Percentiles rank a stretch among this genome's conserved stretches.
phyloP scores from a whole-genome alignment of 2,113 vertebrate species.

The Gambusia affinis region DNA sequence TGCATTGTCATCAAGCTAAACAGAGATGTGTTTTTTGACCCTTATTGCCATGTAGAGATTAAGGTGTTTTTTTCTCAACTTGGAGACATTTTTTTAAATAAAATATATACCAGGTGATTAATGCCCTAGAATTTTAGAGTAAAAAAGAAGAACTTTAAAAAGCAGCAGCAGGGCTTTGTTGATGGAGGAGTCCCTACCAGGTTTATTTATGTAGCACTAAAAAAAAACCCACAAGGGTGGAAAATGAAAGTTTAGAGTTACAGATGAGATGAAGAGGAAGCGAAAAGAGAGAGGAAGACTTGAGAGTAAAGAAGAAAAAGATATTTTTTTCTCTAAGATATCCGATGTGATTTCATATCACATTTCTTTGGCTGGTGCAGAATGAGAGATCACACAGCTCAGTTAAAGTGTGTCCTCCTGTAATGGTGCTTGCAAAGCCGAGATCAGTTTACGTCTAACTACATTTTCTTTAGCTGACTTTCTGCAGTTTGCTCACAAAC shows the following conservation, averaged over 20 bases:
- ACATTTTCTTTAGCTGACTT: not conserved
- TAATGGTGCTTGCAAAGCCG: no score
- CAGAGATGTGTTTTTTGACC: constrained; percentile 21
- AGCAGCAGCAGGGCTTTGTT: constrained; percentile 1
- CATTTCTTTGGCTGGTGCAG: constrained; percentile 1
- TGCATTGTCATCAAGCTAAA: constrained; percentile 45
- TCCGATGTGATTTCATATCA: not conserved
- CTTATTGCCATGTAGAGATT: constrained; percentile 53
- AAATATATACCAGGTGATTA: constrained; percentile 20
- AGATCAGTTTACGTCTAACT: not conserved
- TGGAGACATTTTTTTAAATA: not conserved
- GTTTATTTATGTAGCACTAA: not conserved
- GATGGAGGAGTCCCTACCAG: not conserved
- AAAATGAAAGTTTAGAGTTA: constrained; percentile 45
- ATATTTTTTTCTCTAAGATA: constrained; percentile 36
- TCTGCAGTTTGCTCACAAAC: not conserved
- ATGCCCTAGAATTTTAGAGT: constrained; percentile 33
- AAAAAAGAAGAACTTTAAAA: constrained; percentile 2
- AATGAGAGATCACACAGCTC: not conserved
- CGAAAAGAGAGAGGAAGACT: constrained; percentile 26
- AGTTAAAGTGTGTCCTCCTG: not conserved
- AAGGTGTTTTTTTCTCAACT: constrained; percentile 24
- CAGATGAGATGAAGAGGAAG: constrained; percentile 44
- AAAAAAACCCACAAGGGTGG: not conserved
- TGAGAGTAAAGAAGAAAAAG: constrained; percentile 29